phyloP scores from a whole-genome alignment of 2,113 vertebrate species.

The Chinchilla lanigera region DNA sequence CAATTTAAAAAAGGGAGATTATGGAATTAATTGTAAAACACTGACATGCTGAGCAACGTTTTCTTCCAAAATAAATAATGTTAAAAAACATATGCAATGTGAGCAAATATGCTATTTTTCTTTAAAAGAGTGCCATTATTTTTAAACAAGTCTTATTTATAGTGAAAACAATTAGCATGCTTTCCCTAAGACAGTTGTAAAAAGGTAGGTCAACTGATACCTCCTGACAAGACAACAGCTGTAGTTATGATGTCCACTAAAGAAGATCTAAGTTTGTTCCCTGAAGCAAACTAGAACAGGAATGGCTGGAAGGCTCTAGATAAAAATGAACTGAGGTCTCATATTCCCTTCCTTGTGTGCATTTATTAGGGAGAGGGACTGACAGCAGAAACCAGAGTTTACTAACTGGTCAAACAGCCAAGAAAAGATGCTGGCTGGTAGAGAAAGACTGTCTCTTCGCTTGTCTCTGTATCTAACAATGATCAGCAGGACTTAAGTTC shows the following conservation, averaged over 20 bases:
- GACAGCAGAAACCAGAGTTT: background rate
- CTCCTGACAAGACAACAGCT: background rate
- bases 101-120: background rate
- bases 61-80: slow-evolving; percentile 60
- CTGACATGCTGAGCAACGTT: slow-evolving; percentile 37
- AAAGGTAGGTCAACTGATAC: background rate
- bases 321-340: background rate
- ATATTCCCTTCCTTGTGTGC: background rate
- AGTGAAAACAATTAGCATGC: background rate
- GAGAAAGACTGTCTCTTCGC: background rate
- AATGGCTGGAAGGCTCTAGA: background rate
- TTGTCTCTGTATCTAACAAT: background rate
- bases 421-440: background rate
- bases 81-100: background rate
- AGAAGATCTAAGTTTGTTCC: background rate
- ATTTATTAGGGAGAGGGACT: background rate
- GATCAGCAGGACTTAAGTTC: background rate
- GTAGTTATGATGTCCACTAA: background rate
- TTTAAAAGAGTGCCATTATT: slow-evolving; percentile 23
- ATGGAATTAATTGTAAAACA: slow-evolving; percentile 70
- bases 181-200: background rate
- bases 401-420: background rate
- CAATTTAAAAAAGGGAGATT: slow-evolving; percentile 67
- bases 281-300: background rate
- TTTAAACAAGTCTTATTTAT: slow-evolving; percentile 56